A percentile compares a stretch with the other conserved stretches of the same genome.
Conservation (phyloP, 2,797 vertebrate genomes). For the Pangasius mekongensis region DNA sequence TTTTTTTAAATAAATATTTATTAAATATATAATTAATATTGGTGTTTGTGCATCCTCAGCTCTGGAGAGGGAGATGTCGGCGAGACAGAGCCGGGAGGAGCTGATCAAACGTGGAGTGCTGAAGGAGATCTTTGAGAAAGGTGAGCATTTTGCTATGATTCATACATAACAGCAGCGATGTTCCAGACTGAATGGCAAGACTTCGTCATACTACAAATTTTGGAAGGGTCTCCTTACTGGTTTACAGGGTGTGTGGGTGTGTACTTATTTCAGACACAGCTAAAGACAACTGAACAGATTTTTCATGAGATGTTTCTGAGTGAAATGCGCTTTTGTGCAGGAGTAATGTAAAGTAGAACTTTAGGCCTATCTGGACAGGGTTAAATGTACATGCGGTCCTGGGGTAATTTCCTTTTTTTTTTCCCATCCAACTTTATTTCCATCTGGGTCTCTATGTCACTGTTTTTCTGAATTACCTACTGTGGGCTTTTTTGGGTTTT, state of each 20-base stretch:
- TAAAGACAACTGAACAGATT: neutral
- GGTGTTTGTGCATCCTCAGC: slow-evolving; percentile 71
- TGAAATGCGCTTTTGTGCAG: neutral
- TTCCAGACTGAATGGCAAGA: neutral
- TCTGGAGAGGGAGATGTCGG: slow-evolving; percentile 96
- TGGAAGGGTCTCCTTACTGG: neutral
- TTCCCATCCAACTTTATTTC: neutral
- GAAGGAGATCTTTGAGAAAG: slow-evolving; percentile 99
- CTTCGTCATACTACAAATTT: neutral
- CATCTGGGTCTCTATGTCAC: neutral
- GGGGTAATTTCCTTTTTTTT: neutral
- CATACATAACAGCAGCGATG: neutral
- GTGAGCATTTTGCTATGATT: slow-evolving; percentile 69
- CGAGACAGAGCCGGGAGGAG: slow-evolving; percentile 96
- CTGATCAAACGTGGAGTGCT: slow-evolving; percentile 96
- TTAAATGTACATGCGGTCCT: neutral
- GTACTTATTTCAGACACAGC: neutral
- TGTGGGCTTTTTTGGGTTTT: too few relatives aligned
- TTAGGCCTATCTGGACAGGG: neutral
- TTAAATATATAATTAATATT: neutral
- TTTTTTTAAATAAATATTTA: neutral
- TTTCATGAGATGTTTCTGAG: neutral
- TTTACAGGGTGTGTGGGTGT: neutral
- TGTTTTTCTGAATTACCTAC: neutral
- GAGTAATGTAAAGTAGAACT: neutral